These are phyloP conservation scores for Noctua janthe DNA, from an alignment of 2,888 invertebrate genomes.

Conservation along the genomic window DNA sequence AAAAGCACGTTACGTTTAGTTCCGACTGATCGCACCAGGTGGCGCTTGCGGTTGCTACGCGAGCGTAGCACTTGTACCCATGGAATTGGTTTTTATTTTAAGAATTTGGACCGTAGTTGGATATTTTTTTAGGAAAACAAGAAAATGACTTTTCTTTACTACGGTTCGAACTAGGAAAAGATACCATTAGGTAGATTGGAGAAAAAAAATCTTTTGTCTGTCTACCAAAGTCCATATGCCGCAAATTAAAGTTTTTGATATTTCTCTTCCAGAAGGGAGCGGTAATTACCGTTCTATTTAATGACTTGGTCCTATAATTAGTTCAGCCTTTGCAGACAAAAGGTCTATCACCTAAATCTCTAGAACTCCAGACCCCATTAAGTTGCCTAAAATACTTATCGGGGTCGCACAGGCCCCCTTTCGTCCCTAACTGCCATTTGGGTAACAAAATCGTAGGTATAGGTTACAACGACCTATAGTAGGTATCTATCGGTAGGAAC, in stretches of 20 bases:
- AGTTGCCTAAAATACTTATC: conserved; percentile 44
- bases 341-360: conserved; percentile 40
- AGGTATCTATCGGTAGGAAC: conserved; percentile 1
- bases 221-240: too few relatives aligned
- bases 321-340: conserved; percentile 22
- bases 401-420: conserved; percentile 27
- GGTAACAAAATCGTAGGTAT: conserved; percentile 23
- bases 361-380: conserved; percentile 25
- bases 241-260: neutral
- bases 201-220: neutral
- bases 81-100: conserved; percentile 8
- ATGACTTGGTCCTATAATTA: conserved; percentile 14
- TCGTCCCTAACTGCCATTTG: conserved; percentile 19
- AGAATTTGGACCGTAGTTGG: neutral
- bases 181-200: neutral
- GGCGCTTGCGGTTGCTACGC: conserved; percentile 50
- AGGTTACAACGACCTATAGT: conserved; percentile 6
- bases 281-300: conserved; percentile 6
- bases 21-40: conserved; percentile 45
- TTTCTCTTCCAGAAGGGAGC: neutral
- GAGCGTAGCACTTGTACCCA: conserved; percentile 13
- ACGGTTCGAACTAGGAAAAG: too few relatives aligned
- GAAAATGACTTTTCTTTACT: neutral
- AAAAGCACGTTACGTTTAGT: conserved; percentile 54
- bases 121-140: neutral